These are phyloP conservation scores for Megaceryle maxima DNA, from an alignment of 2,113 vertebrate genomes.

Conservation along the genomic window DNA sequence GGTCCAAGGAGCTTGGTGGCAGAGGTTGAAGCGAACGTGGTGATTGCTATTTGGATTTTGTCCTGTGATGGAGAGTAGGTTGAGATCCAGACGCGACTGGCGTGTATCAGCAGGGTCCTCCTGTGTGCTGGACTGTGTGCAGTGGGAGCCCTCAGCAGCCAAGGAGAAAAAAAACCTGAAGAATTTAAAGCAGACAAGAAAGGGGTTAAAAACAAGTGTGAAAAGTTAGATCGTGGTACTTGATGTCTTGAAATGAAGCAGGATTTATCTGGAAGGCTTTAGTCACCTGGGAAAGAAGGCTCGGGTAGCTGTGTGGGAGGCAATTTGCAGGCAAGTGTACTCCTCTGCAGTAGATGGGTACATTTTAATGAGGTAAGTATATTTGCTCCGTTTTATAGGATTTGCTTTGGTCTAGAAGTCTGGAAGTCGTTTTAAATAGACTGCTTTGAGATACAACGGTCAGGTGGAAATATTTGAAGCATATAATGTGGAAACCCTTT, in stretches of 20 bases:
- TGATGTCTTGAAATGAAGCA: slow-evolving; percentile 40
- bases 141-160: not conserved
- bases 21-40: accelerated
- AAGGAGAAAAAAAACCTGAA: not conserved
- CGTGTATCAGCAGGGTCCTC: not conserved
- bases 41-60: not conserved
- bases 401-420: slow-evolving; percentile 49
- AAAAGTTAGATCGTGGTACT: slow-evolving; percentile 10
- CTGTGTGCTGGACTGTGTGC: not conserved
- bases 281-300: slow-evolving; percentile 65
- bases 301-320: slow-evolving; percentile 60
- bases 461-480: slow-evolving; percentile 30
- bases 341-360: slow-evolving; percentile 66
- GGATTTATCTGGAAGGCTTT: slow-evolving; percentile 69
- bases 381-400: slow-evolving; percentile 39
- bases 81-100: accelerated
- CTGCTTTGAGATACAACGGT: slow-evolving; percentile 37
- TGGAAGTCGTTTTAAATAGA: slow-evolving; percentile 32
- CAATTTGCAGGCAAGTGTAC: slow-evolving; percentile 69
- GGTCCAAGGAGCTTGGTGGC: not conserved
- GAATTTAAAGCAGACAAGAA: not conserved
- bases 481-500: not conserved
- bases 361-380: slow-evolving; percentile 65
- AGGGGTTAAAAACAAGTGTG: slow-evolving; percentile 40
- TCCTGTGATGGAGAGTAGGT: not conserved